Base-by-base conservation (phyloP, 1,140 invertebrate species). In the Magallana ariakensis region DNA sequence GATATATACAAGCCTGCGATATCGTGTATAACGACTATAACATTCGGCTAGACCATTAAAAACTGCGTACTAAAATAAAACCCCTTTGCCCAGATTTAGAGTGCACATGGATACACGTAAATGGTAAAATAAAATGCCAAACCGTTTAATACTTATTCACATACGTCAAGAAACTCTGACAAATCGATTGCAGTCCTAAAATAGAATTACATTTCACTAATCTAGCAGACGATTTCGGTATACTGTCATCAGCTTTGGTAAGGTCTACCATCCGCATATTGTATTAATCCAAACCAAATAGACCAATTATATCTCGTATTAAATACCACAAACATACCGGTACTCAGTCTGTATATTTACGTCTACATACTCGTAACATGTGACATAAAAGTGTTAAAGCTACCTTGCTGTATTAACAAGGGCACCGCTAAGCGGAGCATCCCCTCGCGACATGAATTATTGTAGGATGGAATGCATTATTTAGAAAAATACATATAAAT, bases 181-280 rank as follows among this genome's bases (percentile, higher is more conserved):
- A 75, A 13, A 75, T 75, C 22, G 66, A 75, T 75, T 9, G 11
- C 66, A 13, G 22, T 33, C 66, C 22, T 13, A 75, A 75, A 75
- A 75, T 75, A 75, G 66, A 75, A 75, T 46, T 46, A 46, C 22
- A 33, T 9, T 60, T 75, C 33, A 75, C 22, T 26, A 75, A 75
- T 75, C 19, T 70, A 70, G 22, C 62, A 70, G 22, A 70, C 62
- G 62, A 22, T 26, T 5, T 46, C 33, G 33, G 1, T 46, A 46
- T 75, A 19, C 66, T 75, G 33, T 75, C 10, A 75, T 26, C 22
- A 13, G 26, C 22, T 75, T 26, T 19, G 19, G 66, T 75, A 19
- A 11, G 66, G 66, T 10, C 33, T 13, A 13, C 22, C 19, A 75
- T 75, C 66, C 22, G 15, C n/a, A 16, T 60, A 11, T n/a, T 10